phyloP scores from a whole-genome alignment of 2,797 vertebrate genomes.

The Sebastes variabilis region DNA sequence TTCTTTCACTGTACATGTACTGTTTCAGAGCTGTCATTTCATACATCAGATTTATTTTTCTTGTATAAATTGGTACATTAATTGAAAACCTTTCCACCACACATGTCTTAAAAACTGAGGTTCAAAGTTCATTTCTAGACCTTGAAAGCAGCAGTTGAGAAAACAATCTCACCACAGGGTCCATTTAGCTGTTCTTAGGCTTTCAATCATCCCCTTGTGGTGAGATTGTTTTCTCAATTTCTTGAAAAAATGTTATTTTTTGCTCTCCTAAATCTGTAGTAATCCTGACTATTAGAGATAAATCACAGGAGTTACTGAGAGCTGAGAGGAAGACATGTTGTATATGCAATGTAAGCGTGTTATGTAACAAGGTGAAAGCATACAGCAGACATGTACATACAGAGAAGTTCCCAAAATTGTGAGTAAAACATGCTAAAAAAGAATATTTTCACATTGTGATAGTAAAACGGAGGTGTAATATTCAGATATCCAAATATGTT shows the following conservation, averaged over 20 bases:
- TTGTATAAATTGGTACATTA: not conserved
- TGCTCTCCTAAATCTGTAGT: not conserved
- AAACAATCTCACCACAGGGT: not conserved
- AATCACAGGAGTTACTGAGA: not conserved
- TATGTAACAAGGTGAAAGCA: not conserved
- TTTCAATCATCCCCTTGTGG: not conserved
- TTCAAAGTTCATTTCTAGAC: not conserved
- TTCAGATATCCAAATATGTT: not conserved
- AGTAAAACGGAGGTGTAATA: not conserved
- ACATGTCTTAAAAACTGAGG: not conserved
- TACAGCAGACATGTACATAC: not conserved
- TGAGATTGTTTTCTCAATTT: not conserved
- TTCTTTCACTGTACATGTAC: not conserved
- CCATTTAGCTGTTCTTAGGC: not conserved
- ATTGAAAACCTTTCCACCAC: not conserved
- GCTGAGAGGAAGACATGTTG: not conserved
- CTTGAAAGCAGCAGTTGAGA: not conserved
- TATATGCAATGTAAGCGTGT: not conserved
- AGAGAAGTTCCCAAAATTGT: not conserved
- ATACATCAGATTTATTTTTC: not conserved
- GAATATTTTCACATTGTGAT: not conserved
- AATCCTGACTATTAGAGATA: not conserved
- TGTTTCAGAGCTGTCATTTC: not conserved
- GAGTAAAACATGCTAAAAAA: not conserved
- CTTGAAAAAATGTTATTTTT: not conserved